phyloP scores from a whole-genome alignment of 2,797 vertebrate genomes.

The Gambusia yucatana region DNA sequence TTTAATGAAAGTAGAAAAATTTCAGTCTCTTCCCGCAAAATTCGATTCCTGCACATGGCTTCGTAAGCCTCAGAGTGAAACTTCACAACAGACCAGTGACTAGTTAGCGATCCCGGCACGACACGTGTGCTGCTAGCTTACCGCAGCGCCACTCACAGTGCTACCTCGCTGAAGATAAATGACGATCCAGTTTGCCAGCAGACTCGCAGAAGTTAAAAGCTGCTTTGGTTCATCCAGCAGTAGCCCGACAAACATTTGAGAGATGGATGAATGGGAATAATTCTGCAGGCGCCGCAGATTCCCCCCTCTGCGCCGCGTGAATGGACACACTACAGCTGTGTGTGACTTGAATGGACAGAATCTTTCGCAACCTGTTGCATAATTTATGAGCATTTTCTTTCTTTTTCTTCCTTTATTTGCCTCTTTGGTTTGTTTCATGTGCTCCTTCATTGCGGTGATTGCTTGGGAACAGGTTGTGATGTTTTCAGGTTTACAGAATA shows the following conservation, averaged over 20 bases:
- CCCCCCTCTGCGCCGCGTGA: slow-evolving; percentile 57
- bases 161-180: slow-evolving; percentile 47
- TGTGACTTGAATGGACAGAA: slow-evolving; percentile 76
- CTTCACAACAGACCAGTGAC: slow-evolving; percentile 36
- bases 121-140: slow-evolving; percentile 24
- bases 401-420: slow-evolving; percentile 15
- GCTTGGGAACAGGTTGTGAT: slow-evolving; percentile 18
- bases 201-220: slow-evolving; percentile 50
- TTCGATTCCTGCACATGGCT: slow-evolving; percentile 21
- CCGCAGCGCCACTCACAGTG: slow-evolving; percentile 49
- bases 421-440: slow-evolving; percentile 72
- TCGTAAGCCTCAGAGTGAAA: slow-evolving; percentile 2
- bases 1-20: slow-evolving; percentile 10
- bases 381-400: slow-evolving; percentile 68
- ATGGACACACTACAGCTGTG: slow-evolving; percentile 78
- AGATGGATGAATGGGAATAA: slow-evolving; percentile 63
- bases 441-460: slow-evolving; percentile 51
- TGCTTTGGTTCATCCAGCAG: slow-evolving; percentile 32
- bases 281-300: slow-evolving; percentile 55
- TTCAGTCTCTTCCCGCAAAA: slow-evolving; percentile 6
- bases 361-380: slow-evolving; percentile 71
- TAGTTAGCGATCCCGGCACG: slow-evolving; percentile 27
- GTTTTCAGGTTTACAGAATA: slow-evolving; percentile 61
- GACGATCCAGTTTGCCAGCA: slow-evolving; percentile 47
- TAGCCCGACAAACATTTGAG: slow-evolving; percentile 47